Percentiles rank a stretch among this genome's conserved stretches.
These are phyloP conservation scores for Chymomyza costata DNA, from an alignment of 1,140 invertebrate genomes.

Conservation along the genomic window DNA sequence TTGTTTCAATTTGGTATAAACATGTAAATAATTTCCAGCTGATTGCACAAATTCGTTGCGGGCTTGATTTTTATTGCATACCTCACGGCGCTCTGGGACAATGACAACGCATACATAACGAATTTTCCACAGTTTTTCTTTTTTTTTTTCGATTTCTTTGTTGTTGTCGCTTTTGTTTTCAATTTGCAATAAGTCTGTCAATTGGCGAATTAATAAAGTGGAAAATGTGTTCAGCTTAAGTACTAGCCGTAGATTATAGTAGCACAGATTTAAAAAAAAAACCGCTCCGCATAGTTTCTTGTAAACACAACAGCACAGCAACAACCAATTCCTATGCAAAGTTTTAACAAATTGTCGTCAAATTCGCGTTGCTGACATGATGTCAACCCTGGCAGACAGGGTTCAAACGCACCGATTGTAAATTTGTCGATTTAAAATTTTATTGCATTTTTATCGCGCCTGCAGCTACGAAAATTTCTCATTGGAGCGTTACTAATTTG, in stretches of 20 bases:
- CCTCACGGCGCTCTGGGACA: constrained; percentile 28
- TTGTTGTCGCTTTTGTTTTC: constrained; percentile 61
- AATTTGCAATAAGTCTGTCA: constrained; percentile 75
- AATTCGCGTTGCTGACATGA: too few species aligned
- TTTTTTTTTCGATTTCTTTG: constrained; percentile 13
- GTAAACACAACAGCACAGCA: too few species aligned
- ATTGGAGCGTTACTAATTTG: constrained; percentile 60
- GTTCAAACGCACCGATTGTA: constrained; percentile 28
- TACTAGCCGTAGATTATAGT: too few species aligned
- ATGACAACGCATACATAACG: constrained; percentile 53
- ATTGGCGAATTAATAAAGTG: constrained; percentile 75
- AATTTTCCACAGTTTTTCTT: constrained; percentile 46
- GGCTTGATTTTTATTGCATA: constrained; percentile 70
- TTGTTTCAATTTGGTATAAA: constrained; percentile 72
- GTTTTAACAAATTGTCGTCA: too few species aligned
- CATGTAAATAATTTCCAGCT: constrained; percentile 72
- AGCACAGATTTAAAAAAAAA: too few species aligned
- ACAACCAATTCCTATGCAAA: too few species aligned
- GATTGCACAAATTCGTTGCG: constrained; percentile 70
- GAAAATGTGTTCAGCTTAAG: constrained; percentile 63
- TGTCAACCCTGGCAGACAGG: constrained; percentile 41
- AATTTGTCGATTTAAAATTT: constrained; percentile 38
- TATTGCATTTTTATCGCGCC: constrained; percentile 67
- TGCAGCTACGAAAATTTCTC: constrained; percentile 43
- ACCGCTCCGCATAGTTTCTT: too few species aligned